A percentile compares a stretch with the other conserved stretches of the same genome.
Evolutionary conservation across 1,140 invertebrate genomes (phyloP).

Genomic region (Cepaea nemoralis): DNA sequence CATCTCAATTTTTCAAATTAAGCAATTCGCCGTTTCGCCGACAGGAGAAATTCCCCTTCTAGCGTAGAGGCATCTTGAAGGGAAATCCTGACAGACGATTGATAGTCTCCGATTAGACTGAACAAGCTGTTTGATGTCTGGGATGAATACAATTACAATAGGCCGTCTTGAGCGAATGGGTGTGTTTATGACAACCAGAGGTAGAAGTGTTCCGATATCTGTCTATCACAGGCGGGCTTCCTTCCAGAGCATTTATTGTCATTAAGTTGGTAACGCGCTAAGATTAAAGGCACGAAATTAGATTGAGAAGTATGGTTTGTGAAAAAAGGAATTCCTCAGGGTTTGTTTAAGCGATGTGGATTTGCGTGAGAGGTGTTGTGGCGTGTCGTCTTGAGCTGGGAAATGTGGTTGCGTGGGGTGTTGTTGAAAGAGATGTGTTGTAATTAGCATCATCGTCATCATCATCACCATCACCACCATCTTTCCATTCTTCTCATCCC

Average conservation of each 20-base stretch:
- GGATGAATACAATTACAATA: background rate
- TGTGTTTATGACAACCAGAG: background rate
- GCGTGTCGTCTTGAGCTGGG: too few relatives aligned
- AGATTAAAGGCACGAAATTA: background rate
- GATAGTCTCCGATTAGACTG: background rate
- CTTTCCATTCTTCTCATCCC: too few relatives aligned
- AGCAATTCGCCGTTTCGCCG: background rate
- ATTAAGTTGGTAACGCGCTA: background rate
- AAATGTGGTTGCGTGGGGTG: too few relatives aligned
- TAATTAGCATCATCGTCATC: too few relatives aligned
- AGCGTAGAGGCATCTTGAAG: background rate
- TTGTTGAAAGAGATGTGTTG: too few relatives aligned
- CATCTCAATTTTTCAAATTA: too few relatives aligned
- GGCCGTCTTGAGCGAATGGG: background rate
- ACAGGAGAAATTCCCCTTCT: background rate
- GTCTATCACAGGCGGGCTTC: background rate
- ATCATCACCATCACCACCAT: too few relatives aligned
- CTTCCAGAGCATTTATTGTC: background rate
- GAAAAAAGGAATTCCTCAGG: background rate
- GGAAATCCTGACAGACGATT: background rate
- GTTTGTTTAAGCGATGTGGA: too few relatives aligned
- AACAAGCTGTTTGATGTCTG: background rate
- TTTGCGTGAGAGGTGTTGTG: too few relatives aligned
- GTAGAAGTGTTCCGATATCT: background rate
- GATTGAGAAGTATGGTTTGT: background rate